A percentile compares a stretch with the other conserved stretches of the same genome.
Conservation (phyloP, 2,888 invertebrate genomes). For the Xestoiulus laeticollis region DNA sequence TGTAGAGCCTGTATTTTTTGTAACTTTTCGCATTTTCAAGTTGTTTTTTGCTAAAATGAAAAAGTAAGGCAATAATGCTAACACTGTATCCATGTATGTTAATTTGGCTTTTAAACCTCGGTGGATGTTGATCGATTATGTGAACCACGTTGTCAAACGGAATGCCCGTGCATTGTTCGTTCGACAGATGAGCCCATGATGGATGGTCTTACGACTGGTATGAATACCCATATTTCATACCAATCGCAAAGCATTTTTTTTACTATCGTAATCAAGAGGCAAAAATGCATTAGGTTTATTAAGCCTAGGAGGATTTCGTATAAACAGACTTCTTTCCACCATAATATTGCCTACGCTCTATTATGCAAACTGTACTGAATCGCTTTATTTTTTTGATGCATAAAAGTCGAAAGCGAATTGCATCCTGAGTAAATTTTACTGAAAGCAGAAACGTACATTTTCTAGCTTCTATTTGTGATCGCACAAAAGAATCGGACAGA, state of each 20-base stretch:
- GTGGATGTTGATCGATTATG: constrained; percentile 32
- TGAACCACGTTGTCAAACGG: constrained; percentile 24
- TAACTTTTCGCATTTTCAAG: neutral
- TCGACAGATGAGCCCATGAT: constrained; percentile 30
- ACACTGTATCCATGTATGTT: constrained; percentile 18
- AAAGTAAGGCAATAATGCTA: neutral
- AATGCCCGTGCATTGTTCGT: neutral
- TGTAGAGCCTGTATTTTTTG: neutral
- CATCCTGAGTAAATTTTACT: neutral
- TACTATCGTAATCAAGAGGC: neutral
- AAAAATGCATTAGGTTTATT: constrained; percentile 43
- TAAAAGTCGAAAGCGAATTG: neutral
- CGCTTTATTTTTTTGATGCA: neutral
- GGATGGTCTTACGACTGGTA: constrained; percentile 30
- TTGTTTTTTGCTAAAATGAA: neutral
- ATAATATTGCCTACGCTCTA: neutral
- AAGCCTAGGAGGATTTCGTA: neutral
- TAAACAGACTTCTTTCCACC: neutral
- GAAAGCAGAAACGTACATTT: neutral
- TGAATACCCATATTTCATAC: constrained; percentile 35
- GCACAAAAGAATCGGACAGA: neutral
- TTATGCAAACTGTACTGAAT: neutral
- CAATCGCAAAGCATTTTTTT: constrained; percentile 18
- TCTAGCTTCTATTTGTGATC: neutral
- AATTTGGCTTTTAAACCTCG: constrained; percentile 9